phyloP scores from a whole-genome alignment of 2,888 invertebrate genomes.

The Onchidella celtica region DNA sequence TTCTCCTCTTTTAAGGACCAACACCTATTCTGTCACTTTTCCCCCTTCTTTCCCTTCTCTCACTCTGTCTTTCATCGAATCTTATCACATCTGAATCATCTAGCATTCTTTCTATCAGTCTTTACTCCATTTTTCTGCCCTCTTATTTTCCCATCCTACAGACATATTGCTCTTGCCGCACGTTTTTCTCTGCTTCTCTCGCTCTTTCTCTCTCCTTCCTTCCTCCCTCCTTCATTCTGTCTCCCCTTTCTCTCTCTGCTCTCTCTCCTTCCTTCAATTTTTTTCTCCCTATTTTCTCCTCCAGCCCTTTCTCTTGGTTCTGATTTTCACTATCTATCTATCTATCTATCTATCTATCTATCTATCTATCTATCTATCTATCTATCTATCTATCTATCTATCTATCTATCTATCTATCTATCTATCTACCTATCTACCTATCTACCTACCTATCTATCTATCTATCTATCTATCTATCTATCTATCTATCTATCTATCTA shows the following conservation, averaged over 20 bases:
- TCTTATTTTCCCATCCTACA: constrained; percentile 6
- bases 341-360: background rate
- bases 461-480: background rate
- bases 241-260: background rate
- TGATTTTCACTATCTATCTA: constrained; percentile 14
- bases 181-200: background rate
- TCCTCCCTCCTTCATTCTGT: background rate
- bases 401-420: background rate
- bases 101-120: background rate
- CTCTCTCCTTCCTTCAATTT: background rate
- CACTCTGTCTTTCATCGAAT: no score
- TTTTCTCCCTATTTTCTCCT: background rate
- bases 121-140: background rate
- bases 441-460: background rate
- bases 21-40: no score
- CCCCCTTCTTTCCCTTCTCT: no score
- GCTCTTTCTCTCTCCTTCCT: background rate
- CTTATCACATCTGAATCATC: no score
- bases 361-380: constrained; percentile 1
- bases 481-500: background rate
- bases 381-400: constrained; percentile 5
- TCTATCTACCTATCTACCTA: constrained; percentile 8
- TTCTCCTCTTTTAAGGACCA: no score
- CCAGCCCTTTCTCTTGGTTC: constrained; percentile 33
- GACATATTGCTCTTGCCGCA: background rate